Evolutionary conservation across 1,140 invertebrate species (phyloP), one percentile per base, ranked within the genome.

Genomic region (Riptortus pedestris): DNA sequence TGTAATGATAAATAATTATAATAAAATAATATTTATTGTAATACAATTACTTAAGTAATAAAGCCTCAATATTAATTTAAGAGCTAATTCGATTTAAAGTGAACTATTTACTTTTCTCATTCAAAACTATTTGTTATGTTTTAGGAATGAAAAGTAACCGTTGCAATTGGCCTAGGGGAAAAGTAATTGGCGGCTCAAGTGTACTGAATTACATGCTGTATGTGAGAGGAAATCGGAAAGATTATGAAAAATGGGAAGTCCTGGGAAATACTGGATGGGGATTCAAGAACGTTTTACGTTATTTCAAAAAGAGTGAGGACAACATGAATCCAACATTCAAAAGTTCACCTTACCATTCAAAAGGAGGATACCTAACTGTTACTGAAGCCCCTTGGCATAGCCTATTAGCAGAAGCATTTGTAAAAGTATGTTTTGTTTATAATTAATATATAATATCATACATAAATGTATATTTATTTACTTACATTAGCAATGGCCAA

Each of bases 131-230:
- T n/a, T n/a, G n/a, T 38, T 38, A 14, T 38, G 5, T 38, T 38
- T 38, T 70, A 20, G 69, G 67, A 20, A 67, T 71, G 61, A 68
- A 70, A 16, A 83, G 84, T 55, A 81, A 83, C 48, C 78, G 85
- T 31, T 91, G 88, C 73, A 90, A 88, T 70, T 91, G 87, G 88
- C 87, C 90, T 0, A 74, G 88, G 43, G 89, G 88, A 14, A 91
- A 90, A 71, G 86, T 90, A 0, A 75, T 93, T 0, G 94, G 93
- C 0, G 94, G 94, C 0, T 92, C 89, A 0, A 90, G 87, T 48
- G 90, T 91, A 0, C 77, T 97, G 0, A 97, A 98, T 73, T 96
- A 94, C 69, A 96, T 98, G 94, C 81, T 96, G 0, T 97, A 97
- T 73, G 90, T 94, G 0, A 76, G 93, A 66, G 94, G 87, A 57